These are phyloP conservation scores for Cotesia typhae DNA, from an alignment of 1,140 invertebrate genomes.

Conservation along the genomic window DNA sequence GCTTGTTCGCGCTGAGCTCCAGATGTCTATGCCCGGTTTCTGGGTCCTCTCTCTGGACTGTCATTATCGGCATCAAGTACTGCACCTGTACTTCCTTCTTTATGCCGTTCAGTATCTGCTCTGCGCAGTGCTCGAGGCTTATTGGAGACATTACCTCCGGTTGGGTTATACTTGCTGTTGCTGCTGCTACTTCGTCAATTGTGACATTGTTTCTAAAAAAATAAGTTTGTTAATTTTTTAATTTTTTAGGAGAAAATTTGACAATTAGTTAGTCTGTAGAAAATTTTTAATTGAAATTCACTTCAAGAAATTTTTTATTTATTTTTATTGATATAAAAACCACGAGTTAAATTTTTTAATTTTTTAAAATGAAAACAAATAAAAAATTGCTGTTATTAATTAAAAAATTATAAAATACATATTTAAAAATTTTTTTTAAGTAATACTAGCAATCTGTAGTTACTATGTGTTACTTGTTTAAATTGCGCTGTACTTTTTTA, in stretches of 20 bases:
- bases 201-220: slow-evolving; percentile 29
- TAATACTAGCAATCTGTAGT: too few relatives aligned
- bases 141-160: slow-evolving; percentile 49
- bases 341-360: too few relatives aligned
- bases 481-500: too few relatives aligned
- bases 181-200: slow-evolving; percentile 60
- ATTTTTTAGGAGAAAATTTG: background rate
- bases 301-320: too few relatives aligned
- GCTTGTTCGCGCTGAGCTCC: slow-evolving; percentile 52
- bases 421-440: too few relatives aligned
- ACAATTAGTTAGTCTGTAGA: too few relatives aligned
- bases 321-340: too few relatives aligned
- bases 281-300: too few relatives aligned
- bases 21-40: slow-evolving; percentile 44
- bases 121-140: slow-evolving; percentile 64
- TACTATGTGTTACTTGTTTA: too few relatives aligned
- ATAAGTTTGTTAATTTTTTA: background rate
- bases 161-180: slow-evolving; percentile 60
- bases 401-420: too few relatives aligned
- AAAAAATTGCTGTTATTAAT: too few relatives aligned
- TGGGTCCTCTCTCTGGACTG: slow-evolving; percentile 45
- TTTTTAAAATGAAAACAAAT: too few relatives aligned
- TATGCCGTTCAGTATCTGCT: slow-evolving; percentile 65
- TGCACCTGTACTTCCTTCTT: slow-evolving; percentile 67
- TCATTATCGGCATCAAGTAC: slow-evolving; percentile 61